Base-by-base conservation (phyloP, 2,113 vertebrate species). In the Sula dactylatra region DNA sequence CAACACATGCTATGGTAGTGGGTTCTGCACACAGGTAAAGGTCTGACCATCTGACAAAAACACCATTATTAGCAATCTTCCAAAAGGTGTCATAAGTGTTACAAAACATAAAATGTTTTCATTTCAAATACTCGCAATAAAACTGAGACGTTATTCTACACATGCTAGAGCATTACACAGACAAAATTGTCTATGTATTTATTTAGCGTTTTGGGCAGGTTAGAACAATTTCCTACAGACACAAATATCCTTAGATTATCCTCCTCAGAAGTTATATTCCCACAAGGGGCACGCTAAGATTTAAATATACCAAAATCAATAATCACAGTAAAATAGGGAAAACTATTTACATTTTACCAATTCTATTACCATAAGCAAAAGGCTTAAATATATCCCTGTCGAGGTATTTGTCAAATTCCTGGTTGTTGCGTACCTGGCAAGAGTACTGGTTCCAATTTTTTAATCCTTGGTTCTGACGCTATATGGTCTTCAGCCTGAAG, bases 401-500 rank as follows among this genome's bases (percentile, higher is more conserved):
- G 4, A 80, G 31, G 19, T 20, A 58, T 32, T 70, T n/a, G n/a
- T 13, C 27, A 44, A 67, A 77, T 40, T 76, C 18, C 61, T 36
- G 42, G 82, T 85, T 82, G 45, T 77, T 10, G 69, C 97, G 98
- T 97, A 99, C 99, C 99, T 98, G 98, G 98, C 95, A 99, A 96
- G 96, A 99, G 98, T 49, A 98, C 98, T 4, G 99, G 98, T 88
- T 99, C 99, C 98, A 99, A 97, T 93, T 99, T 99, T 96, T 98
- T 99, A 93, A 99, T 98, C 58, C 98, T 98, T 79, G 98, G 98
- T 76, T 99, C 98, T 82, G 99, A 98, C 3, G 80, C 96, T 87
- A 97, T 97, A 95, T 98, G 98, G 71, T 99, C 98, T 40, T 99
- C 99, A 66, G 98, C 97, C 99, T 99, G 92, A 95, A 65, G 45